These are phyloP conservation scores for Typhlomys cinereus DNA, from an alignment of 2,113 vertebrate genomes.

Conservation along the genomic window DNA sequence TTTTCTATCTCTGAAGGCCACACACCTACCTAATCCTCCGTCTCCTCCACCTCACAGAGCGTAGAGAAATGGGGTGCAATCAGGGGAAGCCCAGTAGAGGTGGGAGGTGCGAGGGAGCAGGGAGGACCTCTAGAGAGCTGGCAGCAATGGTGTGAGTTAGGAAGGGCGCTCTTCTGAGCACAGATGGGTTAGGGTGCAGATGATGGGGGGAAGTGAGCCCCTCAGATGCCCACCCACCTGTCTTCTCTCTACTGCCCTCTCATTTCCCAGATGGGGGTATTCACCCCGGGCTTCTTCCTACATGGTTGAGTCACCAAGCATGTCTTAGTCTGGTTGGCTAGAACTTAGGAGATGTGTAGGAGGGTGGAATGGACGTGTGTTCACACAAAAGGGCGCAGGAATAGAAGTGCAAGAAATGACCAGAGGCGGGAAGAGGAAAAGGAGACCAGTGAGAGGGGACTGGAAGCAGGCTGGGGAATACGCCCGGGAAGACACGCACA, in stretches of 20 bases:
- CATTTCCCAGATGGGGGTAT: background rate
- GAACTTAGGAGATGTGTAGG: background rate
- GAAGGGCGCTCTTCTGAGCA: background rate
- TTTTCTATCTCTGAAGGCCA: background rate
- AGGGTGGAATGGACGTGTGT: background rate
- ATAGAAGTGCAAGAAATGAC: background rate
- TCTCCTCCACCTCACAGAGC: no score
- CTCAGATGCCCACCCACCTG: background rate
- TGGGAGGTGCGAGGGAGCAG: background rate
- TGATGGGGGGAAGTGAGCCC: background rate
- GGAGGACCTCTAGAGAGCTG: background rate
- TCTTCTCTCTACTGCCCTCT: background rate
- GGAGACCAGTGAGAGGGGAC: background rate
- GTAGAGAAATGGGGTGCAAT: background rate
- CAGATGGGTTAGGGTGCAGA: background rate
- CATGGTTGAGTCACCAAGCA: background rate
- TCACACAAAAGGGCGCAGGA: background rate
- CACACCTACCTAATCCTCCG: background rate
- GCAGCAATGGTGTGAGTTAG: background rate
- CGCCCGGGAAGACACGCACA: background rate
- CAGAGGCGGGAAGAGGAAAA: background rate
- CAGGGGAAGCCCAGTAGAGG: background rate
- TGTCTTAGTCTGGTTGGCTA: background rate
- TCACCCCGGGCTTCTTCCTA: background rate
- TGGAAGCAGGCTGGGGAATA: background rate